Conservation (phyloP, 2,797 vertebrate species). For the Dendrocincla tyrannina region DNA sequence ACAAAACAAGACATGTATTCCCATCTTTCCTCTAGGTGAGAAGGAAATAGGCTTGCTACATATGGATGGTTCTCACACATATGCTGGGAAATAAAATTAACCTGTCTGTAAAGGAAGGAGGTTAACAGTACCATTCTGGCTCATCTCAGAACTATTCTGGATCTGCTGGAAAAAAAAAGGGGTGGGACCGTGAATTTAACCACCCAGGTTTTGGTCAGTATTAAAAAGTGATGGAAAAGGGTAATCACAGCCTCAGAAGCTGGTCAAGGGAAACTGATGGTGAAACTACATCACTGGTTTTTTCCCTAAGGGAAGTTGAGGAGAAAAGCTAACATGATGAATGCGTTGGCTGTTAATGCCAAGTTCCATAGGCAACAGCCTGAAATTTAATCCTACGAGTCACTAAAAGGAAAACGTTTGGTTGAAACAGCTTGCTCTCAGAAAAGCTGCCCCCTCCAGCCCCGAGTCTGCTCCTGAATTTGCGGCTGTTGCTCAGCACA, state of each 20-base stretch:
- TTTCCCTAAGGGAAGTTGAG: background rate
- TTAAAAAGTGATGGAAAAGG: background rate
- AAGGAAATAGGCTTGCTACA: background rate
- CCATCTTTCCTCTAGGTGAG: background rate
- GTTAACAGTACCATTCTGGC: background rate
- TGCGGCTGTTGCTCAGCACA: constrained; percentile 23
- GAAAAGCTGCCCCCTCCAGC: background rate
- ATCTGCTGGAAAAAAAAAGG: background rate
- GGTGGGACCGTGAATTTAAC: background rate
- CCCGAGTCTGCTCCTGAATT: background rate
- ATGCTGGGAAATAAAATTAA: background rate
- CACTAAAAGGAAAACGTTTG: constrained; percentile 22
- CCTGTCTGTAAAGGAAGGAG: background rate
- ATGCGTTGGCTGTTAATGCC: background rate
- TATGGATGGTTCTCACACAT: background rate
- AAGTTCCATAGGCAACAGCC: constrained; percentile 29
- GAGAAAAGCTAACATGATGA: background rate
- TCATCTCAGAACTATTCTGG: background rate
- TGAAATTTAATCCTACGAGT: constrained; percentile 35
- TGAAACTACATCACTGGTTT: background rate
- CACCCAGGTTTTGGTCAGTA: background rate
- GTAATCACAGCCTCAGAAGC: background rate
- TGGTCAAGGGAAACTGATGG: background rate
- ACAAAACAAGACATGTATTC: background rate
- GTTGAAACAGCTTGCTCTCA: constrained; percentile 33